Evolutionary conservation across 2,888 invertebrate species (phyloP).

Genomic region (Mythimna impura): DNA sequence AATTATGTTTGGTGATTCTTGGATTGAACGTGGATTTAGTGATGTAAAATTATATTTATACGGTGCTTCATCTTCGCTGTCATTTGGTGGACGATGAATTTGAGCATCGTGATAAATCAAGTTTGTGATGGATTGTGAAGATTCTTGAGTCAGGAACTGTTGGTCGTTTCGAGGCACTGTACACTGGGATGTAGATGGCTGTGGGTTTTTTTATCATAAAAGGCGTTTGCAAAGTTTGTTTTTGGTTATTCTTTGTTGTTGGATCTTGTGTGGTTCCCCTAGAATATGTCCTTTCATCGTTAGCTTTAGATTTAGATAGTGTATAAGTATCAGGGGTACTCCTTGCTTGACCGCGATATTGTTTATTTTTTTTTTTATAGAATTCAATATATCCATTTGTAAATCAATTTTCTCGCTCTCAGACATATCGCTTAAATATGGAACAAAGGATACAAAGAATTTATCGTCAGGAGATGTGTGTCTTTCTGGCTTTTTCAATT

Average conservation of each 20-base stretch:
- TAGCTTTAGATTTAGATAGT: no score
- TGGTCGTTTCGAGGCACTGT: slow-evolving; percentile 18
- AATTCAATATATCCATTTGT: slow-evolving; percentile 17
- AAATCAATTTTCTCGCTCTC: slow-evolving; percentile 33
- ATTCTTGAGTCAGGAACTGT: slow-evolving; percentile 20
- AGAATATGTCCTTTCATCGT: no score
- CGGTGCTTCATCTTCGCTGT: no score
- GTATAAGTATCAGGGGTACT: no score
- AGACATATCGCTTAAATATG: slow-evolving; percentile 31
- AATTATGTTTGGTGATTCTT: no score
- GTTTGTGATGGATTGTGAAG: slow-evolving; percentile 16
- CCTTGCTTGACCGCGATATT: no score
- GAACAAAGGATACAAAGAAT: slow-evolving; percentile 28
- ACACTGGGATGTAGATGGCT: background rate
- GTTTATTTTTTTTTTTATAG: no score
- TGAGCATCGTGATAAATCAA: slow-evolving; percentile 19
- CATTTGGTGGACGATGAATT: no score
- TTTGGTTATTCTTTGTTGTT: no score
- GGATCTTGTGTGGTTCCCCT: no score
- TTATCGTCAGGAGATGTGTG: slow-evolving; percentile 7
- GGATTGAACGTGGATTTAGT: slow-evolving; percentile 18
- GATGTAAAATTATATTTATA: slow-evolving; percentile 10
- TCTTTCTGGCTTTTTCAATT: slow-evolving; percentile 1
- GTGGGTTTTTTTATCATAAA: no score
- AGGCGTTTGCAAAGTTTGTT: no score